A percentile compares a stretch with the other conserved stretches of the same genome.
phyloP scores from a whole-genome alignment of 2,888 invertebrate genomes.

The Dryomyza anilis region DNA sequence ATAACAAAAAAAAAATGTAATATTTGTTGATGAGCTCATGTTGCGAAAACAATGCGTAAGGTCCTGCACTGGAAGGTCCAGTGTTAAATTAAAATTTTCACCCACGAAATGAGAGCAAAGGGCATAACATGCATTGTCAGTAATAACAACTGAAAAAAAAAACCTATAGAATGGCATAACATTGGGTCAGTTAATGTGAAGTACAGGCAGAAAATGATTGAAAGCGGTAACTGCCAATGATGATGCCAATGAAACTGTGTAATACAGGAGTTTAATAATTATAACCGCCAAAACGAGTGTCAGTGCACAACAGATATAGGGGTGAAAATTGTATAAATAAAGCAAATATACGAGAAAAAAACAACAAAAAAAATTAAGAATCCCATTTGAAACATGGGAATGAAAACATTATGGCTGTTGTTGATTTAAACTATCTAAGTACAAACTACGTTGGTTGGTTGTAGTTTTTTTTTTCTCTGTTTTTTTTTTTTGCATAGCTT shows the following conservation, averaged over 20 bases:
- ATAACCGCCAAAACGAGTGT: neutral
- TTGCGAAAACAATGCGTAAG: constrained; percentile 9
- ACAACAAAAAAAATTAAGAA: neutral
- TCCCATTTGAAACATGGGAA: neutral
- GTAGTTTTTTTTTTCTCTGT: no score
- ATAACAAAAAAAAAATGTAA: neutral
- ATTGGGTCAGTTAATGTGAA: constrained; percentile 16
- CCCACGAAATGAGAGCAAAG: neutral
- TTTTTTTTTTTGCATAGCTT: no score
- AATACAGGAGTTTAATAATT: constrained; percentile 1
- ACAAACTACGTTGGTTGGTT: no score
- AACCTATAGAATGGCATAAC: neutral
- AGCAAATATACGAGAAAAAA: neutral
- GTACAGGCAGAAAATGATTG: no score
- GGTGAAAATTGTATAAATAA: neutral
- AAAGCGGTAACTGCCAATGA: no score
- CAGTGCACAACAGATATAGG: neutral
- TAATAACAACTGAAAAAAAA: neutral
- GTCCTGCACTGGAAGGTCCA: constrained; percentile 6
- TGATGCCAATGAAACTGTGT: no score
- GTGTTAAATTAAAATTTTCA: constrained; percentile 14
- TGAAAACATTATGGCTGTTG: neutral
- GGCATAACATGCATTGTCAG: neutral
- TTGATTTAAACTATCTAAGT: no score
- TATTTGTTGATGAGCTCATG: constrained; percentile 4